Evolutionary conservation across 2,113 vertebrate species (phyloP).

Genomic region (Zosterops japonicus): DNA sequence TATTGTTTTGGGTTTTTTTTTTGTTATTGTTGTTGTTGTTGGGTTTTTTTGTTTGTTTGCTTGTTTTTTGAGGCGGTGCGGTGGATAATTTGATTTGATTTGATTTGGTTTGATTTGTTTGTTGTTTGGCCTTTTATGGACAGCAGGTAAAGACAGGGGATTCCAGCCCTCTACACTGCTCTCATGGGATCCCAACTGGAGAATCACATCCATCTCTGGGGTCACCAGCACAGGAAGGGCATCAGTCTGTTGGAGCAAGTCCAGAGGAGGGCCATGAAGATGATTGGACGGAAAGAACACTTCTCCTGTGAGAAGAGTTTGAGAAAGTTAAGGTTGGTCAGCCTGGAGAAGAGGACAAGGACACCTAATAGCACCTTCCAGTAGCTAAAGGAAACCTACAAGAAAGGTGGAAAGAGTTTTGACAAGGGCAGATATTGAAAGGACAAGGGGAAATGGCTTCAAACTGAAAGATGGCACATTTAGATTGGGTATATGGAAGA

Average conservation of each 20-base stretch:
- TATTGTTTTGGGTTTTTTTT: neutral
- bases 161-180: neutral
- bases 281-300: neutral
- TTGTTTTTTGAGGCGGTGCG: rapidly evolving
- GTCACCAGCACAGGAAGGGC: neutral
- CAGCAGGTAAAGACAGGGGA: neutral
- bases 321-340: neutral
- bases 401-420: neutral
- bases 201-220: too few species aligned
- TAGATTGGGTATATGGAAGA: neutral
- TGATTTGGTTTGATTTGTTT: neutral
- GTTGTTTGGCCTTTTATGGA: neutral
- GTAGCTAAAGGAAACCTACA: neutral
- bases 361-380: too few species aligned
- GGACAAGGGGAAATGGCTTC: neutral
- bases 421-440: neutral
- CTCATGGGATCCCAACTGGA: neutral
- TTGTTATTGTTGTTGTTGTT: neutral
- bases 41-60: neutral
- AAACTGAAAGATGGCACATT: neutral
- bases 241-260: neutral
- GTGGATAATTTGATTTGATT: neutral
- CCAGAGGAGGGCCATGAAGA: neutral
- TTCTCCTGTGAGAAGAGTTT: neutral
- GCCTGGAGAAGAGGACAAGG: neutral